Evolutionary conservation across 2,113 vertebrate species (phyloP), one percentile per base, ranked within the genome.

Genomic region (Ciconia boyciana): DNA sequence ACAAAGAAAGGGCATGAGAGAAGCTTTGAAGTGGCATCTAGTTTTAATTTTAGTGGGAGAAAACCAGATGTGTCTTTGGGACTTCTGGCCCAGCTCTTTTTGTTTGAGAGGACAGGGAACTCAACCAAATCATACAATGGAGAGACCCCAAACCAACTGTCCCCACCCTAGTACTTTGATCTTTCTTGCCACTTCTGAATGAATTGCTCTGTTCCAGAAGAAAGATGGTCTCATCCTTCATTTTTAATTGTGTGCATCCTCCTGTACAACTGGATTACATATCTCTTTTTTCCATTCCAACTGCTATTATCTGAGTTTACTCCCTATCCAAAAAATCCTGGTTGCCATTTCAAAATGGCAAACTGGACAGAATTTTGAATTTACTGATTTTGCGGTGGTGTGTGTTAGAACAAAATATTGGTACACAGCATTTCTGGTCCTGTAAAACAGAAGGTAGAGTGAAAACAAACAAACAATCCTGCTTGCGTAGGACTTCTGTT

Each of bases 1-100:
- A 26, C 72, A 79, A 82, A 94, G 72, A 69, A 66, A 72, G 78
- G 70, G 22, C 70, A 69, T 25, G 26, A 66, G 58, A 41, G 78
- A 77, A 48, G 66, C 94, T 96, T 96, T 97, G 95, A 97, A 95
- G 97, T 96, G 91, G 95, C 39, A 32, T 93, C 78, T 58, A 94
- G 69, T 81, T 96, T 81, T 90, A 68, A 86, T 96, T 93, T 83
- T 55, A 91, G 89, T 82, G 81, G 41, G 78, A 54, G 84, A 77
- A 97, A 93, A 92, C 21, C 95, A 97, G 87, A 96, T 97, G 89
- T 72, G 46, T 72, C 62, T 85, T 70, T 15, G 25, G 10, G 21
- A 83, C 43, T 60, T 70, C 89, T 91, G 74, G 20, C 41, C 51
- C 28, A 54, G 74, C 17, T 94, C 12, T 8, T 11, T 65, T 48